phyloP scores from a whole-genome alignment of 2,113 vertebrate genomes.

The Daubentonia madagascariensis region DNA sequence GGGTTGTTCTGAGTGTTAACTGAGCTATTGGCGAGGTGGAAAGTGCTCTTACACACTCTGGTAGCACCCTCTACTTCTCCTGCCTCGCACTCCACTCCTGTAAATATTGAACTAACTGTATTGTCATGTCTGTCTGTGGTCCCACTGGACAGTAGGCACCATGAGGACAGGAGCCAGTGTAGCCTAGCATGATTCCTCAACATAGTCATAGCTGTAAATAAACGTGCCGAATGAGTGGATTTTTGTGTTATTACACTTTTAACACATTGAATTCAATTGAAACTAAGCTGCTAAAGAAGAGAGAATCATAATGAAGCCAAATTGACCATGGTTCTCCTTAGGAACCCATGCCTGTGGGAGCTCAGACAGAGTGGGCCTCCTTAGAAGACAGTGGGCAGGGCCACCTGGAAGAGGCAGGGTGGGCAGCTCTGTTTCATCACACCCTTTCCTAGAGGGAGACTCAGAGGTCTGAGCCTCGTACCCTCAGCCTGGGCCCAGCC shows the following conservation, averaged over 20 bases:
- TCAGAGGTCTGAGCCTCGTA: neutral
- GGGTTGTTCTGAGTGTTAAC: neutral
- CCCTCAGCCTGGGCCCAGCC: neutral
- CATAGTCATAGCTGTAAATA: neutral
- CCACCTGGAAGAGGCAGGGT: neutral
- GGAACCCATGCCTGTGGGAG: neutral
- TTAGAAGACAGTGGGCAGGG: neutral
- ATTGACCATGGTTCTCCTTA: neutral
- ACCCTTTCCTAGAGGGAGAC: neutral
- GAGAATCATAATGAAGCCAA: neutral
- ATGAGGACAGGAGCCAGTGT: neutral
- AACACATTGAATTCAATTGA: neutral
- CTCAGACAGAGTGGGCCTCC: neutral
- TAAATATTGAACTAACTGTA: accelerated
- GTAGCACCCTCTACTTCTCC: too few species aligned
- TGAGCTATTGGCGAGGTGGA: neutral
- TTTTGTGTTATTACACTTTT: neutral
- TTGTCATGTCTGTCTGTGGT: neutral
- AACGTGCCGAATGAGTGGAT: neutral
- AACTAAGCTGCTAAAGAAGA: neutral
- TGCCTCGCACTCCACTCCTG: accelerated
- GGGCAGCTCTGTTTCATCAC: neutral
- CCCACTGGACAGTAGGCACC: neutral
- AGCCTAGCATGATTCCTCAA: neutral
- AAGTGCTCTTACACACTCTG: too few species aligned